These are phyloP conservation scores for Triops cancriformis DNA, from an alignment of 1,140 invertebrate genomes.

Conservation along the genomic window DNA sequence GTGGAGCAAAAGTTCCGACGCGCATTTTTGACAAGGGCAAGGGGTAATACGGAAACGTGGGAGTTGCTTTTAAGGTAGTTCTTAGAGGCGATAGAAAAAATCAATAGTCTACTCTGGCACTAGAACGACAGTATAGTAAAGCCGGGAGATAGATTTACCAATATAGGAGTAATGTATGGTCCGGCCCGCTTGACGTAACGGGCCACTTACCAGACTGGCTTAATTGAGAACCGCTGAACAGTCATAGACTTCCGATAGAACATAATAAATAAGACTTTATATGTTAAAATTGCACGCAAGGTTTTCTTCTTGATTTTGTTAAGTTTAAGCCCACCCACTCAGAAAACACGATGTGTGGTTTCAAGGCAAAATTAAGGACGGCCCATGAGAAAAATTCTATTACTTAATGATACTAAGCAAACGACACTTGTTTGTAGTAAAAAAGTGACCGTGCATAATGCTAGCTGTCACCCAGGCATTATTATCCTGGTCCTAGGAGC, in stretches of 20 bases:
- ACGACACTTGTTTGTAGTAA: no score
- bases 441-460: not conserved
- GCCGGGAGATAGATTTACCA: not conserved
- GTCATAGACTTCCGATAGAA: not conserved
- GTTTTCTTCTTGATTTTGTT: no score
- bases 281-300: no score
- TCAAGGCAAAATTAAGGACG: no score
- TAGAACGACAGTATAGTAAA: not conserved
- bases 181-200: not conserved
- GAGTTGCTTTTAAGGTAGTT: not conserved
- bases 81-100: slow-evolving; percentile 6
- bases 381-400: no score
- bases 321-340: no score
- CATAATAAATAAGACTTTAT: not conserved
- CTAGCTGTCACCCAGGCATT: not conserved
- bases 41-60: not conserved
- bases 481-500: not conserved
- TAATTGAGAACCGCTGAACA: not conserved
- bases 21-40: not conserved
- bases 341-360: no score
- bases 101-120: not conserved
- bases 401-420: no score
- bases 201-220: not conserved
- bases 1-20: not conserved
- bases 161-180: not conserved